phyloP scores from a whole-genome alignment of 2,888 invertebrate species.

The Antheraea yamamai region DNA sequence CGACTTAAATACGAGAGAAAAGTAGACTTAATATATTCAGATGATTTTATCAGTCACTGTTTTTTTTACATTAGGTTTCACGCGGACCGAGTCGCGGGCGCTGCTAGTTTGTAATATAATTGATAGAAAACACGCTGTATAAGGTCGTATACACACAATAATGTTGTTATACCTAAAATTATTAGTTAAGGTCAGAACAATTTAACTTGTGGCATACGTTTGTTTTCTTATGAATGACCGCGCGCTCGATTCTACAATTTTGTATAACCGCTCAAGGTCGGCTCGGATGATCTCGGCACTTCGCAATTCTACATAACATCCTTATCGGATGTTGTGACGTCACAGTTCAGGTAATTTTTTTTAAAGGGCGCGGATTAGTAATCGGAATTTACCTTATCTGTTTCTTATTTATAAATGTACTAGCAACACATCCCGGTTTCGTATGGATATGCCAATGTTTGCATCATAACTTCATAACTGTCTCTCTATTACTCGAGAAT shows the following conservation, averaged over 20 bases:
- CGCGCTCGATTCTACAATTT: not conserved
- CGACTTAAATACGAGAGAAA: too few relatives aligned
- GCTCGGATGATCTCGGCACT: conserved; percentile 11
- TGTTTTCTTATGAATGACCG: conserved; percentile 12
- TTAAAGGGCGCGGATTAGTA: not conserved
- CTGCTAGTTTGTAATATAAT: not conserved
- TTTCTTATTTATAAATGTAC: not conserved
- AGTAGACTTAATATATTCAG: too few relatives aligned
- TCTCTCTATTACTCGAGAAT: too few relatives aligned
- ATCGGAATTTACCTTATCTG: not conserved
- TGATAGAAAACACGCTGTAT: not conserved
- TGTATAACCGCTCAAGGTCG: conserved; percentile 10
- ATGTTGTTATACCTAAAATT: not conserved
- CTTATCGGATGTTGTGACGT: conserved; percentile 7
- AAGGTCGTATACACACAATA: conserved; percentile 3
- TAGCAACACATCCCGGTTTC: too few relatives aligned
- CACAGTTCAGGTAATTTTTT: conserved; percentile 9
- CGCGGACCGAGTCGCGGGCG: too few relatives aligned
- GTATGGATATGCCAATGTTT: too few relatives aligned
- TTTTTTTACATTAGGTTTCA: too few relatives aligned
- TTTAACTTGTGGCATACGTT: conserved; percentile 3
- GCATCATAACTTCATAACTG: too few relatives aligned
- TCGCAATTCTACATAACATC: not conserved
- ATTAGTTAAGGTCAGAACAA: conserved; percentile 4
- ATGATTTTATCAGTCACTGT: too few relatives aligned